Percentiles rank a stretch among this genome's conserved stretches.
phyloP scores from a whole-genome alignment of 2,888 invertebrate genomes.

The Aplocera efformata region DNA sequence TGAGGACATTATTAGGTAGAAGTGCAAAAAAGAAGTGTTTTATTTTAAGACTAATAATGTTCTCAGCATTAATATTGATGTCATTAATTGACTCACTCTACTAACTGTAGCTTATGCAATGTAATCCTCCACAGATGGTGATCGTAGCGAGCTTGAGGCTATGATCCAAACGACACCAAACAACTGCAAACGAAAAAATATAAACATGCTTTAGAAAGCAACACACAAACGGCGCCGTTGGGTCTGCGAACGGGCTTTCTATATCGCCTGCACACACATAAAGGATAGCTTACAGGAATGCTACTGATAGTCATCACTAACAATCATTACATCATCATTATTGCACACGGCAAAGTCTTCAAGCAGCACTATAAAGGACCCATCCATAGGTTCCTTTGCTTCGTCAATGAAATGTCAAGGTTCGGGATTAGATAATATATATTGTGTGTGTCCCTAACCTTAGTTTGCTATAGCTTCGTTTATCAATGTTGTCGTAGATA shows the following conservation, averaged over 20 bases:
- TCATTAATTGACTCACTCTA: constrained; percentile 49
- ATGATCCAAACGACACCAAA: constrained; percentile 81
- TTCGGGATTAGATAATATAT: constrained; percentile 53
- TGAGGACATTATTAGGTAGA: constrained; percentile 36
- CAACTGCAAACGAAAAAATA: constrained; percentile 81
- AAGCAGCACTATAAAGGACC: constrained; percentile 62
- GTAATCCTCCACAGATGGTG: constrained; percentile 81
- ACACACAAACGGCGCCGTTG: constrained; percentile 58
- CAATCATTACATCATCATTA: constrained; percentile 57
- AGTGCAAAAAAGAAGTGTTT: constrained; percentile 16
- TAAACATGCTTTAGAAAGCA: constrained; percentile 80
- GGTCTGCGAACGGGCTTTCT: constrained; percentile 70
- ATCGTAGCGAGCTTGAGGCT: constrained; percentile 81
- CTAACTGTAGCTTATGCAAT: constrained; percentile 74
- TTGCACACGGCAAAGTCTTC: constrained; percentile 67
- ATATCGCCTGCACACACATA: constrained; percentile 71
- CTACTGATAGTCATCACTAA: constrained; percentile 60
- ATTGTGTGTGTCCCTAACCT: constrained; percentile 44
- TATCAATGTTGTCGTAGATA: constrained; percentile 30
- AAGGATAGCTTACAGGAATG: constrained; percentile 76
- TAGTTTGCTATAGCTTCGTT: constrained; percentile 48
- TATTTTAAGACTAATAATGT: constrained; percentile 19
- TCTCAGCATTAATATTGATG: constrained; percentile 17
- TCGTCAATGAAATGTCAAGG: constrained; percentile 61
- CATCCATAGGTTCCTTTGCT: constrained; percentile 65